These are phyloP conservation scores for Anhinga anhinga DNA, from an alignment of 2,113 vertebrate species.

Conservation along the genomic window DNA sequence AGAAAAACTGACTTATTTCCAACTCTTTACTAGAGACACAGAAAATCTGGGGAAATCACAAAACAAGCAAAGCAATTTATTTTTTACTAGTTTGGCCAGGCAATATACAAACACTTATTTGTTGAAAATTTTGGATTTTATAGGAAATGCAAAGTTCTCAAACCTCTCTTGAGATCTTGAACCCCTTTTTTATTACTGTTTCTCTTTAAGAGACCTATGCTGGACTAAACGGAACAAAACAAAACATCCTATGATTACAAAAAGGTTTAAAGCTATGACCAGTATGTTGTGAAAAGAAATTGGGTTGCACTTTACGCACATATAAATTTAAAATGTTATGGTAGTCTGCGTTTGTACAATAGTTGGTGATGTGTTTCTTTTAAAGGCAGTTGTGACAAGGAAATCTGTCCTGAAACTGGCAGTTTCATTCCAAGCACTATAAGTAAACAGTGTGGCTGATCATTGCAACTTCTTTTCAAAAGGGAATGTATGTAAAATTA, in stretches of 20 bases:
- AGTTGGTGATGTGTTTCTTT: conserved; percentile 39
- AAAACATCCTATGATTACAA: not conserved
- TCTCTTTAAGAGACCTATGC: conserved; percentile 20
- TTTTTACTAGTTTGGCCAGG: conserved; percentile 68
- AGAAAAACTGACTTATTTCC: not conserved
- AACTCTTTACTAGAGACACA: not conserved
- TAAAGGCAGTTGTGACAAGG: conserved; percentile 25
- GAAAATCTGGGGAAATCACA: conserved; percentile 36
- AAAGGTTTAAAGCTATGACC: not conserved
- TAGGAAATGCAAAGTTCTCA: conserved; percentile 35
- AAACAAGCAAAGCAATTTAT: conserved; percentile 63
- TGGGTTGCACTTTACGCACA: conserved; percentile 2
- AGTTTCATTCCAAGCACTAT: conserved; percentile 43
- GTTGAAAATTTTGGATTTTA: conserved; percentile 68
- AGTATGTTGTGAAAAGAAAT: conserved; percentile 28
- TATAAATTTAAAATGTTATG: conserved; percentile 33
- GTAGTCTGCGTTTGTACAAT: conserved; percentile 2
- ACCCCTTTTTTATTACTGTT: conserved; percentile 50
- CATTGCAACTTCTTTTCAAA: conserved; percentile 23
- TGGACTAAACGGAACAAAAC: not conserved
- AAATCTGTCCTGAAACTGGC: not conserved
- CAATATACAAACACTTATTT: conserved; percentile 70
- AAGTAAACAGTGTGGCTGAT: conserved; percentile 45
- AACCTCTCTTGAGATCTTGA: conserved; percentile 7
- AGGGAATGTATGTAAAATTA: conserved; percentile 45